Evolutionary conservation across 2,888 invertebrate species (phyloP), one percentile per base, ranked within the genome.

Genomic region (Dolichomitus sp.): DNA sequence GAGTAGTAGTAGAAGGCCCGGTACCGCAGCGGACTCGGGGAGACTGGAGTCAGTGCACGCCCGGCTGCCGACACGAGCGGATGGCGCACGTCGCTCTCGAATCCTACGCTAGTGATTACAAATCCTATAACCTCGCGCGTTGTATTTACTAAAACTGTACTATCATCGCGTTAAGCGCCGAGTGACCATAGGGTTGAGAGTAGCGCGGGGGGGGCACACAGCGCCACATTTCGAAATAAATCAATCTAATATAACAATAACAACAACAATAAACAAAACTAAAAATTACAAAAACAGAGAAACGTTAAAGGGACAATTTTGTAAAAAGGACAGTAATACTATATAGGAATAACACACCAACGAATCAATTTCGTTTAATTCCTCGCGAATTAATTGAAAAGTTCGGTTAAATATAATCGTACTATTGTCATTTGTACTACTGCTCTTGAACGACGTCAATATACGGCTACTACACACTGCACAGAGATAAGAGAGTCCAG

Each of bases 61-160:
- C 92, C 92, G 93, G 92, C 93, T 92, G 93, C 91, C 92, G 91
- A 93, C 91, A 91, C 91, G 92, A 93, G 91, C 89, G 93, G 92
- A 92, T 90, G 92, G 92, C 83, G 90, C 88, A 89, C 89, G 89
- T 88, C 86, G 81, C 87, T 89, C 87, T 86, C 88, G 85, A 86
- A 76, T 85, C 85, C 80, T 84, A 87, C 83, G 81, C 86, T 87
- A 87, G 88, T 90, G 87, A 88, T 87, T 87, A 75, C 85, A 85
- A 86, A 17, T 87, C 86, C 86, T 86, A 86, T 85, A 86, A 88
- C 83, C 61, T 85, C 57, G 57, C 57, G 57, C 40, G n/a, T 66
- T 66, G 23, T 9, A 63, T 70, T 54, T 48, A 65, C 30, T n/a
- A 63, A 78, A 79, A 11, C 54, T 37, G n/a, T n/a, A n/a, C 12